These are phyloP conservation scores for Helicoverpa assulta DNA, from an alignment of 2,888 invertebrate species.

Conservation along the genomic window DNA sequence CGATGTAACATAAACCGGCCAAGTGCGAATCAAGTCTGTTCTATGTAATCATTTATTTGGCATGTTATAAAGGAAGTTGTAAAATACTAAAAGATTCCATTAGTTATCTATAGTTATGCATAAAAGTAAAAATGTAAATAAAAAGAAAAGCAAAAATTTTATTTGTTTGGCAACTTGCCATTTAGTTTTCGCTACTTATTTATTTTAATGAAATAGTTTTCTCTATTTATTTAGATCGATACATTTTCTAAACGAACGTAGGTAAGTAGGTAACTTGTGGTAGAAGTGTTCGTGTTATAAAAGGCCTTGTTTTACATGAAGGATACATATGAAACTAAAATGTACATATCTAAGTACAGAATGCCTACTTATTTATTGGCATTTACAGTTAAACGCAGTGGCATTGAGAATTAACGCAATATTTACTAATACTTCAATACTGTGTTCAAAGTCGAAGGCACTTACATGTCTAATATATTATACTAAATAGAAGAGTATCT, in stretches of 20 bases:
- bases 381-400: slow-evolving; percentile 15
- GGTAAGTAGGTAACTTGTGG: background rate
- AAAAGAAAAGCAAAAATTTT: slow-evolving; percentile 25
- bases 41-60: no score
- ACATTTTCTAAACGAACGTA: background rate
- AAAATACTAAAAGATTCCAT: no score
- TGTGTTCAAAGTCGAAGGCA: slow-evolving; percentile 12
- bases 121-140: slow-evolving; percentile 28
- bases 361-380: slow-evolving; percentile 9
- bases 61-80: no score
- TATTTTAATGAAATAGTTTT: slow-evolving; percentile 22
- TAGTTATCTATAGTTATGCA: no score
- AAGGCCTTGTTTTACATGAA: slow-evolving; percentile 31
- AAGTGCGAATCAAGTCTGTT: no score
- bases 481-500: background rate
- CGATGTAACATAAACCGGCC: no score
- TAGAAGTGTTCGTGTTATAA: background rate
- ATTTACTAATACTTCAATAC: slow-evolving; percentile 16
- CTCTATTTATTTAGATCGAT: slow-evolving; percentile 3
- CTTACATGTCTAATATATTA: background rate
- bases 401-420: slow-evolving; percentile 44
- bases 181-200: slow-evolving; percentile 8
- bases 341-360: slow-evolving; percentile 1
- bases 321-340: slow-evolving; percentile 12
- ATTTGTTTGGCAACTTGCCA: slow-evolving; percentile 22